These are phyloP conservation scores for Crossocerus cetratus DNA, from an alignment of 2,888 invertebrate species.

Conservation along the genomic window DNA sequence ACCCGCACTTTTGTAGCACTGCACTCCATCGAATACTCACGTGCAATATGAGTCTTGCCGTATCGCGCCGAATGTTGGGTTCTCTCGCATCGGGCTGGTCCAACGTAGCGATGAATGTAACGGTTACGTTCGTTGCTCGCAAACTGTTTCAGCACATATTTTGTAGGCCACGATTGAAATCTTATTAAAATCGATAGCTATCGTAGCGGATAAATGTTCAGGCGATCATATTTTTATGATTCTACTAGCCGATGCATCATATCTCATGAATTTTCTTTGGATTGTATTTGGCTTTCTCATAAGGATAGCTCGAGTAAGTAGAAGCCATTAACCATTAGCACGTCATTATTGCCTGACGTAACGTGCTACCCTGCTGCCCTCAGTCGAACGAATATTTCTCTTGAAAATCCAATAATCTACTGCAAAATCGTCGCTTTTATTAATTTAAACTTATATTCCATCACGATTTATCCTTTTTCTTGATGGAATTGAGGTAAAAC, in stretches of 20 bases:
- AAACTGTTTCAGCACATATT: slow-evolving; percentile 58
- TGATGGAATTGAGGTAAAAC: too few relatives aligned
- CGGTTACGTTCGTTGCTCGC: slow-evolving; percentile 57
- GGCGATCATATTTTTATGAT: slow-evolving; percentile 80
- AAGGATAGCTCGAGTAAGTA: slow-evolving; percentile 63
- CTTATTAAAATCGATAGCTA: slow-evolving; percentile 52
- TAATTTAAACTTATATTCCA: too few relatives aligned
- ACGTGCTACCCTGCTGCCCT: slow-evolving; percentile 52
- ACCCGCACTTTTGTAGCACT: too few relatives aligned
- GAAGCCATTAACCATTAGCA: slow-evolving; percentile 68
- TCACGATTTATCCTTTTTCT: too few relatives aligned
- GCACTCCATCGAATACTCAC: slow-evolving; percentile 60
- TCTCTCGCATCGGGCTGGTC: slow-evolving; percentile 67
- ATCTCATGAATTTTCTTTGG: slow-evolving; percentile 81
- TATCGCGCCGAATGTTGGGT: slow-evolving; percentile 58
- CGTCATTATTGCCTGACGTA: slow-evolving; percentile 62
- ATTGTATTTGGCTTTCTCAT: slow-evolving; percentile 68
- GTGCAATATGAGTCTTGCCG: slow-evolving; percentile 64
- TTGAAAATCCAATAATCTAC: too few relatives aligned
- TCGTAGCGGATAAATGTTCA: slow-evolving; percentile 55
- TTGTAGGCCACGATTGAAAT: slow-evolving; percentile 50
- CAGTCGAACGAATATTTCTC: slow-evolving; percentile 6
- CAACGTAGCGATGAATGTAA: slow-evolving; percentile 57
- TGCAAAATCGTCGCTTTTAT: too few relatives aligned
- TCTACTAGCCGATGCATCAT: slow-evolving; percentile 81